Evolutionary conservation across 1,140 invertebrate genomes (phyloP).

Genomic region (Ceratosolen solmsi): DNA sequence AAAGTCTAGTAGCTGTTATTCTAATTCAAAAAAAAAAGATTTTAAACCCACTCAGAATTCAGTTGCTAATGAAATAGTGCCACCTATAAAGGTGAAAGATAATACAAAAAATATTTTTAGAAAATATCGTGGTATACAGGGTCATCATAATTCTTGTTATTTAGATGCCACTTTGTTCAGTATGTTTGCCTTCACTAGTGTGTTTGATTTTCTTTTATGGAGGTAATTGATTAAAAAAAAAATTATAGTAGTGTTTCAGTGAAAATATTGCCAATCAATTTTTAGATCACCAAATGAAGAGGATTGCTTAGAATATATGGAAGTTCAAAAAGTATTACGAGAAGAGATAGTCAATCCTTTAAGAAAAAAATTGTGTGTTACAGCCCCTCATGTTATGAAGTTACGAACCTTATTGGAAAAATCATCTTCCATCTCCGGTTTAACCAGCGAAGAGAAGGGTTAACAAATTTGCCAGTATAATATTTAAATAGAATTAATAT

Average conservation of each 20-base stretch:
- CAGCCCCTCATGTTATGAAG: conserved; percentile 96
- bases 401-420: conserved; percentile 89
- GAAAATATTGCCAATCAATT: conserved; percentile 30
- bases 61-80: conserved; percentile 83
- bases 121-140: conserved; percentile 93
- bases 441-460: conserved; percentile 94
- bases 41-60: conserved; percentile 83
- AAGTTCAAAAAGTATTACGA: conserved; percentile 90
- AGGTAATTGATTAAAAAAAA: conserved; percentile 71
- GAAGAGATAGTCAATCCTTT: conserved; percentile 98
- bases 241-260: neutral
- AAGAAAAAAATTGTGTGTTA: conserved; percentile 89
- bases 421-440: conserved; percentile 89
- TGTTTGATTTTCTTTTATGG: conserved; percentile 93
- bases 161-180: conserved; percentile 96
- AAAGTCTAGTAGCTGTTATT: conserved; percentile 57
- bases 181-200: conserved; percentile 96
- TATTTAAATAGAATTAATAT: neutral
- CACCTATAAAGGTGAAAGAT: conserved; percentile 81
- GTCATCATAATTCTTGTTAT: conserved; percentile 98
- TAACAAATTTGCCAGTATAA: conserved; percentile 11
- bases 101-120: conserved; percentile 81
- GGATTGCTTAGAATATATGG: conserved; percentile 89
- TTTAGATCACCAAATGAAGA: conserved; percentile 76
- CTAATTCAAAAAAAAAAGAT: conserved; percentile 55